Evolutionary conservation across 2,113 vertebrate genomes (phyloP), one percentile per base, ranked within the genome.

Genomic region (Meleagris gallopavo): DNA sequence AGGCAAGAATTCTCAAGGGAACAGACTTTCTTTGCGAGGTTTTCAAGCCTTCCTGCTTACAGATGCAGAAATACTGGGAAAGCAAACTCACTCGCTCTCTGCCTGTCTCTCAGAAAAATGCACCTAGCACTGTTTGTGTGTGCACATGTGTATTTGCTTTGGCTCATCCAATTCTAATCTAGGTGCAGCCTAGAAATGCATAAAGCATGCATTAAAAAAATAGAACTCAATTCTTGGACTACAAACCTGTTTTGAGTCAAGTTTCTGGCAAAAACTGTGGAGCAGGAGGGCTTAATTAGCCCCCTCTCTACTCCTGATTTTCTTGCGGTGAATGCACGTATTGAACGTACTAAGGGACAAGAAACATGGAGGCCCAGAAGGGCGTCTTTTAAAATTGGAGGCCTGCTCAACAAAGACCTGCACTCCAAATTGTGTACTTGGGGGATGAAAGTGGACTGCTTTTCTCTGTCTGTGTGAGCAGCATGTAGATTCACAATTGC

Each of bases 31-130:
- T 93, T 93, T 88, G 70, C 88, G 75, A 61, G 84, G 79, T 89
- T 96, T 97, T 94, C 75, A 95, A 94, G 83, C 88, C 83, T 95
- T 84, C 80, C 88, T 95, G 55, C 86, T 92, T 91, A 91, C 73
- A 93, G 82, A 95, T 90, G 91, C 94, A 97, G 90, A 92, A 95
- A 86, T 71, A 80, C 55, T 66, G 66, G 76, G 81, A 93, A 93
- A 92, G 74, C 67, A 88, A 89, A 88, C 80, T 87, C 45, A n/a
- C 32, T 19, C 54, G 36, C 32, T 84, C 9, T 69, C 45, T 43
- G 52, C 25, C 34, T 54, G 54, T 57, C 40, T 54, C n/a, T 27
- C 69, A 52, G 74, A 74, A 89, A 70, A 89, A 67, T 4, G 11
- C 46, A 81, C 73, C 76, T 77, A 81, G n/a, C 34, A 9, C 45